Percentiles rank a stretch among this genome's conserved stretches.
These are phyloP conservation scores for Cyclophora albipunctata DNA, from an alignment of 2,888 invertebrate species.

Conservation along the genomic window DNA sequence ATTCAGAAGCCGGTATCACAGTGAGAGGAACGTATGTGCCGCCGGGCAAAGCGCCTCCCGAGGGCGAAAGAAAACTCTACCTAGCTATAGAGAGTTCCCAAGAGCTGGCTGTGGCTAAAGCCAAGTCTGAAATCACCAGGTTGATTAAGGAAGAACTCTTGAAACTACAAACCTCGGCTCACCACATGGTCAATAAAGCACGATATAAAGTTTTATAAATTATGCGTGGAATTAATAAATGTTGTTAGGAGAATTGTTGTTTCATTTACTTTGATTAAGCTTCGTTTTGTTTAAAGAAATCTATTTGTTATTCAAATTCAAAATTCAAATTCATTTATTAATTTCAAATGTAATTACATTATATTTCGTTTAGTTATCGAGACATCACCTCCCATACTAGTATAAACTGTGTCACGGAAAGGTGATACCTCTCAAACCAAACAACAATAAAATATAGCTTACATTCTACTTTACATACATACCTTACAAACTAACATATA, in stretches of 20 bases:
- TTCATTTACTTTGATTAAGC: conserved; percentile 11
- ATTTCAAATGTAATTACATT: no score
- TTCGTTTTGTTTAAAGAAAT: no score
- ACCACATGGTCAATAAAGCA: conserved; percentile 92
- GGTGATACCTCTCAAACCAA: no score
- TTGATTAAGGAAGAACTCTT: conserved; percentile 98
- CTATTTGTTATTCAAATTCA: no score
- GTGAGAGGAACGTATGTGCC: conserved; percentile 98
- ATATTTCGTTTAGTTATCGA: no score
- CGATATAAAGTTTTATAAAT: conserved; percentile 94
- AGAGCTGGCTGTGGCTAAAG: conserved; percentile 95
- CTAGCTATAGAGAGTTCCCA: conserved; percentile 99
- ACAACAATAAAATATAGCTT: no score
- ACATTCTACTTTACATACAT: no score
- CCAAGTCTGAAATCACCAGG: conserved; percentile 97
- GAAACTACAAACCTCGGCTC: conserved; percentile 89
- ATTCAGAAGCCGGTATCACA: conserved; percentile 98
- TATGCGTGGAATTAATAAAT: conserved; percentile 32
- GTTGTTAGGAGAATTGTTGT: conserved; percentile 21
- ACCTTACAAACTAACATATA: no score
- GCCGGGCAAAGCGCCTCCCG: conserved; percentile 90
- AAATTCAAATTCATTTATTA: no score
- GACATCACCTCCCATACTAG: no score
- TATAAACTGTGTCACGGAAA: no score
- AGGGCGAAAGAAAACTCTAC: conserved; percentile 96